Base-by-base conservation (phyloP, 2,888 invertebrate species). In the Mayetiola destructor region DNA sequence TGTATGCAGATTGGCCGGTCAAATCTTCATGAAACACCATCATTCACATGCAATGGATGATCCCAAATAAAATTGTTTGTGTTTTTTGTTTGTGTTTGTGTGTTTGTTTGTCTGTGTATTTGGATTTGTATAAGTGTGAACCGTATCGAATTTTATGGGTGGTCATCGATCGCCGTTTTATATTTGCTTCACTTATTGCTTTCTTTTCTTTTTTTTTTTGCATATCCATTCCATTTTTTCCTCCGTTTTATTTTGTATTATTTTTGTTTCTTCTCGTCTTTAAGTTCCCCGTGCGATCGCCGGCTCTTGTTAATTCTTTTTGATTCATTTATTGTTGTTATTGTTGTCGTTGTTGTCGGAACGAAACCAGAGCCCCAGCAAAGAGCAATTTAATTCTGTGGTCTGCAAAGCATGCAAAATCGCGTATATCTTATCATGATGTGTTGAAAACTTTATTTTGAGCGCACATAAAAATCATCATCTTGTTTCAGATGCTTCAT, bases 391-490 rank as follows among this genome's bases (percentile, higher is more conserved):
- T n/a, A n/a, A n/a, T n/a, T n/a, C n/a, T n/a, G n/a, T n/a, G n/a
- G n/a, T n/a, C n/a, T 48, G 48, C 14, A 48, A 27, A 48, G 18
- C 29, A 48, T 27, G 48, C 48, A 48, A 23, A 21, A 48, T 16
- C 16, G 8, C 12, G 5, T 16, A 27, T 48, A 48, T 48, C 48
- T 48, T 48, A 48, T 48, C 48, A 48, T 27, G 48, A 48, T 48
- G 48, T 48, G 48, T 48, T 48, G 48, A 48, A 48, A 48, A 48
- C 48, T 48, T 48, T 48, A 48, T 48, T 48, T 27, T 16, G 48
- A 48, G 48, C 48, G 48, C 48, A 48, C 27, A 48, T 48, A 48
- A 48, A 48, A 48, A 48, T 48, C 48, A 48, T 48, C 48, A 48
- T 48, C 27, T 48, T 27, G 48, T 3, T 48, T n/a, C n/a, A n/a